A percentile compares a stretch with the other conserved stretches of the same genome.
phyloP scores from a whole-genome alignment of 1,140 invertebrate genomes.

The Pseudomyrmex sp. region DNA sequence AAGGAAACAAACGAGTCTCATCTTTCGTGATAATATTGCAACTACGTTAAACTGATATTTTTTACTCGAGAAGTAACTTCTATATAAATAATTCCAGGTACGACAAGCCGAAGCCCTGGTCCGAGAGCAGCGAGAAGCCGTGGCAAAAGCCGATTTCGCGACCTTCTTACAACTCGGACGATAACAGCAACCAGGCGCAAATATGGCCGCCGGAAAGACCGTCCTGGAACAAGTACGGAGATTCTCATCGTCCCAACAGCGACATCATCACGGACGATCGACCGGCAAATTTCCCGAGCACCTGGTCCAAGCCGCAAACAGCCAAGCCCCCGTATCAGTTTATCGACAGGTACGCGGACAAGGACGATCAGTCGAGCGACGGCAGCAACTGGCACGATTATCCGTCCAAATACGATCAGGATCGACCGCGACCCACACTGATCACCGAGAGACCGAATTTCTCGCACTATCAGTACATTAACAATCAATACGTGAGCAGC shows the following conservation, averaged over 20 bases:
- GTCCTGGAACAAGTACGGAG: slow-evolving; percentile 78
- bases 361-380: slow-evolving; percentile 71
- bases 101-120: slow-evolving; percentile 80
- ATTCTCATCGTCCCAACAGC: slow-evolving; percentile 69
- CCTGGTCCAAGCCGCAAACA: slow-evolving; percentile 77
- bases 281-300: slow-evolving; percentile 88
- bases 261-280: slow-evolving; percentile 89
- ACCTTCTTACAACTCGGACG: slow-evolving; percentile 71
- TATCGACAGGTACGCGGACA: slow-evolving; percentile 77
- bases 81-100: slow-evolving; percentile 72
- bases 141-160: slow-evolving; percentile 74
- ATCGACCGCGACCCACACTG: slow-evolving; percentile 62
- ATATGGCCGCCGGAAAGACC: slow-evolving; percentile 83
- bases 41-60: too few relatives aligned
- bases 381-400: slow-evolving; percentile 78
- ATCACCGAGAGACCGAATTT: slow-evolving; percentile 79
- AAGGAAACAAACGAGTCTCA: background rate
- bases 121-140: slow-evolving; percentile 77
- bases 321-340: slow-evolving; percentile 72
- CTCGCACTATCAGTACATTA: slow-evolving; percentile 82
- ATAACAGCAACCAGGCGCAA: slow-evolving; percentile 77
- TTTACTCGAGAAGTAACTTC: background rate
- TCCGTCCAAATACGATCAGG: slow-evolving; percentile 72
- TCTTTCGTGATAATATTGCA: too few relatives aligned
- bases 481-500: slow-evolving; percentile 77